phyloP scores from a whole-genome alignment of 1,140 invertebrate species.

The Augochlora pura region DNA sequence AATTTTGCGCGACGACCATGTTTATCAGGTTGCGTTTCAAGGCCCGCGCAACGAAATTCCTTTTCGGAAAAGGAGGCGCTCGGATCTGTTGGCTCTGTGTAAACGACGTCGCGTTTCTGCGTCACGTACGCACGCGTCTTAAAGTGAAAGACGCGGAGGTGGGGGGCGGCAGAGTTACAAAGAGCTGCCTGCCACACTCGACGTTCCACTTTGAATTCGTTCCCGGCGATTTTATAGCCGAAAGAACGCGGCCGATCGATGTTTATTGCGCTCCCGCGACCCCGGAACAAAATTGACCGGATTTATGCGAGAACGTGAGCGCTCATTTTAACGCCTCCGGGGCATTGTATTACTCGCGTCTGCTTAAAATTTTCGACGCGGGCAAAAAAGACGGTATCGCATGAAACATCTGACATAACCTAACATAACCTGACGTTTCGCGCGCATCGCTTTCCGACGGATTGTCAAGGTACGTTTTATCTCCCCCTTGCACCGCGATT shows the following conservation, averaged over 20 bases:
- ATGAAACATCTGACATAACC: too few relatives aligned
- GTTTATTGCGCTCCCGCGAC: conserved; percentile 31
- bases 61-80: conserved; percentile 31
- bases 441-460: not conserved
- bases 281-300: conserved; percentile 12
- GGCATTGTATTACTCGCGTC: conserved; percentile 6
- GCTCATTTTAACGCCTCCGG: conserved; percentile 25
- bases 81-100: not conserved
- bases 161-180: conserved; percentile 7
- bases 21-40: not conserved
- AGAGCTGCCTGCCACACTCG: conserved; percentile 1
- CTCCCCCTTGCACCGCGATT: too few relatives aligned
- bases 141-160: too few relatives aligned
- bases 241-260: conserved; percentile 18
- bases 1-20: not conserved
- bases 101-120: conserved; percentile 39
- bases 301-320: conserved; percentile 39
- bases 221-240: not conserved
- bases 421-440: too few relatives aligned
- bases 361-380: conserved; percentile 8
- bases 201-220: conserved; percentile 2
- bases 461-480: too few relatives aligned
- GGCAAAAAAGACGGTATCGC: not conserved
- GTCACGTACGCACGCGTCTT: conserved; percentile 34
- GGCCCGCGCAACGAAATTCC: not conserved